phyloP scores from a whole-genome alignment of 2,888 invertebrate species.

The Salpingus planirostris region DNA sequence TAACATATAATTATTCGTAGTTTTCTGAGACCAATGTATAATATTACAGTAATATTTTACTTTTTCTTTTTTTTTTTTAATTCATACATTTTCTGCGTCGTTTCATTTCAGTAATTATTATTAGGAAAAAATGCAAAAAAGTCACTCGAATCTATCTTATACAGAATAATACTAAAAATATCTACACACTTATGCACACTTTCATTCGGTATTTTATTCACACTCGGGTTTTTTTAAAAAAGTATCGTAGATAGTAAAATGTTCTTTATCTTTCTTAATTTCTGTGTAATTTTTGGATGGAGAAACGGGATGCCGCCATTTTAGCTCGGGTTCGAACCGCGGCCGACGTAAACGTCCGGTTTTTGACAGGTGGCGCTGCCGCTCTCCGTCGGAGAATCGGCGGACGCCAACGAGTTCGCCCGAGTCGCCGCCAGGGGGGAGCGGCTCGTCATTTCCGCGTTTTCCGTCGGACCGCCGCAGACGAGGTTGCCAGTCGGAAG shows the following conservation, averaged over 20 bases:
- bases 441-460: slow-evolving; percentile 52
- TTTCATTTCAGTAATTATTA: too few species aligned
- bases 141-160: too few species aligned
- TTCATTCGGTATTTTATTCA: slow-evolving; percentile 10
- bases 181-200: slow-evolving; percentile 24
- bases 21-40: slow-evolving; percentile 37
- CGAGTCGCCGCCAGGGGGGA: slow-evolving; percentile 62
- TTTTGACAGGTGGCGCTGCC: too few species aligned
- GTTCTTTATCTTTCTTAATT: slow-evolving; percentile 5
- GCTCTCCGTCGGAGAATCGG: slow-evolving; percentile 56
- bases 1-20: slow-evolving; percentile 34
- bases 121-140: slow-evolving; percentile 13
- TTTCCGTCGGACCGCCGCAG: slow-evolving; percentile 16
- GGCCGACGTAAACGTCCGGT: slow-evolving; percentile 33
- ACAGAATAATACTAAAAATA: slow-evolving; percentile 17
- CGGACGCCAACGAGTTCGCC: slow-evolving; percentile 60
- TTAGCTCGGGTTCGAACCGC: slow-evolving; percentile 33
- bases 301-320: too few species aligned
- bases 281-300: slow-evolving; percentile 1
- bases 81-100: too few species aligned
- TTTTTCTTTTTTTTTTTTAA: slow-evolving; percentile 4
- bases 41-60: slow-evolving; percentile 15
- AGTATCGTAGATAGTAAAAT: too few species aligned
- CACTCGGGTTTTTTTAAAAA: slow-evolving; percentile 10
- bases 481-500: slow-evolving; percentile 26